phyloP scores from a whole-genome alignment of 2,797 vertebrate species.

The Gymnodraco acuticeps region DNA sequence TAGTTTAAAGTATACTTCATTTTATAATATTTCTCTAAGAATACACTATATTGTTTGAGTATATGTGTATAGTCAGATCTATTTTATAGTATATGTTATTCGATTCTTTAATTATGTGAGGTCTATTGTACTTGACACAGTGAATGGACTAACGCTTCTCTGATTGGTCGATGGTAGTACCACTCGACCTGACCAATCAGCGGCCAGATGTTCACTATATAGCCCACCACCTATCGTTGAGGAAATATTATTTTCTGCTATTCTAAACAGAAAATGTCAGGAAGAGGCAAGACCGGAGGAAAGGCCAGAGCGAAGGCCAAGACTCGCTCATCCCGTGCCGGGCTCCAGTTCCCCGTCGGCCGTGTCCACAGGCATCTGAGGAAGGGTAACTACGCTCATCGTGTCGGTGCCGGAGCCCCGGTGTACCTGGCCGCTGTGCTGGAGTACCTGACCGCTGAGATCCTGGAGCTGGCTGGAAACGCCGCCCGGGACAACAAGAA shows the following conservation, averaged over 20 bases:
- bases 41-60: too few relatives aligned
- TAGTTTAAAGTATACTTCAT: too few relatives aligned
- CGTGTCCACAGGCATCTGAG: too few relatives aligned
- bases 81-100: too few relatives aligned
- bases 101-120: too few relatives aligned
- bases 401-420: too few relatives aligned
- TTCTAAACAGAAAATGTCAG: constrained; percentile 7
- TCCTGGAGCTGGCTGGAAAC: constrained; percentile 50
- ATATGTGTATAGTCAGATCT: too few relatives aligned
- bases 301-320: not conserved
- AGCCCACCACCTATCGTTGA: fast-evolving
- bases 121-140: too few relatives aligned
- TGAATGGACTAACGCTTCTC: not conserved
- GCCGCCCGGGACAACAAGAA: constrained; percentile 65
- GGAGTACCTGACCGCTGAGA: constrained; percentile 47
- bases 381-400: too few relatives aligned
- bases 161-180: not conserved
- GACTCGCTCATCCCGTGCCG: fast-evolving
- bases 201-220: not conserved
- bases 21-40: too few relatives aligned
- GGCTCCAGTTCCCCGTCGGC: too few relatives aligned
- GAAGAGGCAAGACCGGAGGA: not conserved
- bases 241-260: too few relatives aligned
- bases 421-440: constrained; percentile 30
- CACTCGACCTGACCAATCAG: not conserved